phyloP scores from a whole-genome alignment of 2,797 vertebrate genomes.

The Oreochromis grahami region DNA sequence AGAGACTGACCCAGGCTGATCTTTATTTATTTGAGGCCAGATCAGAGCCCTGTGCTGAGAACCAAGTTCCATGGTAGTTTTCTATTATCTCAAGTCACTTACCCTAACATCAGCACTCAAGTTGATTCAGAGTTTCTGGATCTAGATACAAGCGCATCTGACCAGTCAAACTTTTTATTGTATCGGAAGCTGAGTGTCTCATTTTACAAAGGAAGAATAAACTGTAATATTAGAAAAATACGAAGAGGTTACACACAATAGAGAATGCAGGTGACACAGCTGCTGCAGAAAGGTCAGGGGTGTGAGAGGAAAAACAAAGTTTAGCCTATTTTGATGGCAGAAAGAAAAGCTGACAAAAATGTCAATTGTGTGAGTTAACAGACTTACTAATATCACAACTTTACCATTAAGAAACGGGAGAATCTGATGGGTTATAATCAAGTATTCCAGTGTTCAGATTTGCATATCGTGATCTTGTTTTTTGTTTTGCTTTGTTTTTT shows the following conservation, averaged over 20 bases:
- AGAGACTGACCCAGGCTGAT: not conserved
- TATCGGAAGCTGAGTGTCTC: not conserved
- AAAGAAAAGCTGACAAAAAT: not conserved
- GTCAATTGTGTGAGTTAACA: not conserved
- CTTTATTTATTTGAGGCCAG: not conserved
- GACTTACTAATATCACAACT: not conserved
- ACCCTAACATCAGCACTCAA: not conserved
- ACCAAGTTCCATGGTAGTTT: not conserved
- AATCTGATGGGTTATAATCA: not conserved
- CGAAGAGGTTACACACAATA: not conserved
- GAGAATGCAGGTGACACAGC: not conserved
- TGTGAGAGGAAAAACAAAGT: not conserved
- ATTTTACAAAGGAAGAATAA: not conserved
- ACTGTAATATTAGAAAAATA: not conserved
- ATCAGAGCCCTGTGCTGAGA: not conserved
- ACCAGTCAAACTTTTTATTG: not conserved
- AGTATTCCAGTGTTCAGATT: not conserved
- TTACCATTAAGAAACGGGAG: not conserved
- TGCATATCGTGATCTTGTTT: not conserved
- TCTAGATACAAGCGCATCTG: not conserved
- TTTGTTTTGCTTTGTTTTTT: not conserved
- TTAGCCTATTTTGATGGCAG: not conserved
- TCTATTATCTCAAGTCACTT: not conserved
- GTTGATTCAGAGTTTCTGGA: not conserved
- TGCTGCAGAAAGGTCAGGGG: not conserved